Percentiles rank a stretch among this genome's conserved stretches.
phyloP scores from a whole-genome alignment of 2,113 vertebrate species.

The Numenius arquata region DNA sequence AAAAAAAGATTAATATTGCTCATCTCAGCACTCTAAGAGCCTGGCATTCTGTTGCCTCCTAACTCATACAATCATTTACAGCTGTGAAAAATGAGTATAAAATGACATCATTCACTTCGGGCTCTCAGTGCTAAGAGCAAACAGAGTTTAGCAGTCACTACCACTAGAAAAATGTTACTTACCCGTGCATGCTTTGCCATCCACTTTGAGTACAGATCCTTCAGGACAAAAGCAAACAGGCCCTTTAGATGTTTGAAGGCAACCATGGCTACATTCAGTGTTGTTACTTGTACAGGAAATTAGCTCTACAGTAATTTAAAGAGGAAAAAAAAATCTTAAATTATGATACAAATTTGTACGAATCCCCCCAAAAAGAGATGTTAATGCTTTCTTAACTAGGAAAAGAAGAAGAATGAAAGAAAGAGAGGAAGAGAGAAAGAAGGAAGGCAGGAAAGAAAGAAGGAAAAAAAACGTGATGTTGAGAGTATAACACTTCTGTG shows the following conservation, averaged over 20 bases:
- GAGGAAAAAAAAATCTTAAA: not conserved
- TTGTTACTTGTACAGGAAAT: slow-evolving; percentile 74
- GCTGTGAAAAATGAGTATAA: not conserved
- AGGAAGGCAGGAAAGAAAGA: not conserved
- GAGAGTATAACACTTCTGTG: not conserved
- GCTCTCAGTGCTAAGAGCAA: not conserved
- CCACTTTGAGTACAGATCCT: slow-evolving; percentile 80
- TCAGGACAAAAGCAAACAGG: slow-evolving; percentile 85
- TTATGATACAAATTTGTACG: not conserved
- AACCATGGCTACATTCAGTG: slow-evolving; percentile 80
- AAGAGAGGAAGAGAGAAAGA: not conserved
- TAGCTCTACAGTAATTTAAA: slow-evolving; percentile 73
- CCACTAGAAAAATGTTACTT: not conserved
- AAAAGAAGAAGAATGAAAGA: not conserved
- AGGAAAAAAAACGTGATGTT: not conserved
- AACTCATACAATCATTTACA: not conserved
- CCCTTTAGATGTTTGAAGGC: slow-evolving; percentile 78
- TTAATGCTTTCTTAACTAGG: not conserved
- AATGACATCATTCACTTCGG: not conserved
- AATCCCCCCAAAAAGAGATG: not conserved
- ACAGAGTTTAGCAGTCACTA: not conserved
- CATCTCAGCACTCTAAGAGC: not conserved
- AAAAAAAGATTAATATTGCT: not conserved
- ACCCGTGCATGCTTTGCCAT: slow-evolving; percentile 87
- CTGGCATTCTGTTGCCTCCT: not conserved